Percentiles rank a stretch among this genome's conserved stretches.
Evolutionary conservation across 2,113 vertebrate genomes (phyloP).

Genomic region (Cheirogaleus medius): DNA sequence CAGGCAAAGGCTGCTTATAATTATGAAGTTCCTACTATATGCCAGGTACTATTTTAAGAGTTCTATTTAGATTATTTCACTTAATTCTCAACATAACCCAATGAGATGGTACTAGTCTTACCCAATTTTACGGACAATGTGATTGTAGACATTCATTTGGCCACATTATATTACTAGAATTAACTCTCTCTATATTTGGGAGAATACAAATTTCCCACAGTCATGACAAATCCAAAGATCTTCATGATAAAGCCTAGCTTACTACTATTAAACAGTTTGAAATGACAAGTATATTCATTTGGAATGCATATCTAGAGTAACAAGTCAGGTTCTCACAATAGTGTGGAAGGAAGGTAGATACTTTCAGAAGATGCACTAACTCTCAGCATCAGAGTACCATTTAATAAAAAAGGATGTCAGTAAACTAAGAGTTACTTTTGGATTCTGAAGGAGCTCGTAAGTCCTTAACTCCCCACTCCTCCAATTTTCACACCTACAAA

Average conservation of each 20-base stretch:
- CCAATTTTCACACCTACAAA: constrained; percentile 33
- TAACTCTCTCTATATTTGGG: not conserved
- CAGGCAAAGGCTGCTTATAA: not conserved
- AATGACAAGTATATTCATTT: not conserved
- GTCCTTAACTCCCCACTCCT: not conserved
- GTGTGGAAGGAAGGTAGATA: not conserved
- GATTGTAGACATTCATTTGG: not conserved
- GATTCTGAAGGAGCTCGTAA: not conserved
- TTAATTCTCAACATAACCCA: not conserved
- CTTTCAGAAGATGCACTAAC: not conserved
- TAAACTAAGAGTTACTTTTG: not conserved
- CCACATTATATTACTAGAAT: not conserved
- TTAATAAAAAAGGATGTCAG: not conserved
- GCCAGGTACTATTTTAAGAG: not conserved
- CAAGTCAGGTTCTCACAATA: not conserved
- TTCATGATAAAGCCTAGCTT: not conserved
- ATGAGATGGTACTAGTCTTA: not conserved
- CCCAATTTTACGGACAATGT: not conserved
- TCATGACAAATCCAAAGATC: not conserved
- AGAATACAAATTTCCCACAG: constrained; percentile 5
- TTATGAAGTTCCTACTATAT: not conserved
- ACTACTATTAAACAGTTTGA: not conserved
- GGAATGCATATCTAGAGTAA: not conserved
- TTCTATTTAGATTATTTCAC: not conserved
- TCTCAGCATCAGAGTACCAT: not conserved